phyloP scores from a whole-genome alignment of 1,140 invertebrate genomes.

The Drosophila novamexicana region DNA sequence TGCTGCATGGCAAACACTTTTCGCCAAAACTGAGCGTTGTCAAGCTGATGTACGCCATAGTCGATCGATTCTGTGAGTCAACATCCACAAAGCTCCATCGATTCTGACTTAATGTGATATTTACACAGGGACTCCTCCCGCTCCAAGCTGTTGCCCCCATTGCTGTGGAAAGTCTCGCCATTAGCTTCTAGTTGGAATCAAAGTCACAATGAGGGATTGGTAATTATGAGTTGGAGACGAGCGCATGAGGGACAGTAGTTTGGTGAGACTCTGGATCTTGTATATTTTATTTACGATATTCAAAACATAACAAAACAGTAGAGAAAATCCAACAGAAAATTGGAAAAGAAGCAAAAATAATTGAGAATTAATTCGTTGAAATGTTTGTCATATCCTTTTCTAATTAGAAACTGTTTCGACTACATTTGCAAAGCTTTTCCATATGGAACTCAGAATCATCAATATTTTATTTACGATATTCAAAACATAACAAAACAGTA shows the following conservation, averaged over 20 bases:
- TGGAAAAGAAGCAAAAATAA: too few species aligned
- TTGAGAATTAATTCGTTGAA: too few species aligned
- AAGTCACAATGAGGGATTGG: slow-evolving; percentile 25
- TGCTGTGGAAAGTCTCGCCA: neutral
- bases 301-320: neutral
- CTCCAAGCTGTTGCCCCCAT: neutral
- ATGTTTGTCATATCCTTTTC: too few species aligned
- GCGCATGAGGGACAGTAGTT: slow-evolving; percentile 15
- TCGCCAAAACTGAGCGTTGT: slow-evolving; percentile 6
- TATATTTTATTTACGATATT: slow-evolving; percentile 30
- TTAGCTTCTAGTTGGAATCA: neutral
- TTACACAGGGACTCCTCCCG: neutral
- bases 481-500: neutral
- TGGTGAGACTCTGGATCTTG: slow-evolving; percentile 13
- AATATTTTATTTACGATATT: too few species aligned
- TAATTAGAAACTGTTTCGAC: too few species aligned
- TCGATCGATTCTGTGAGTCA: slow-evolving; percentile 3
- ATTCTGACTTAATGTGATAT: neutral
- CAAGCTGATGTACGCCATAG: neutral
- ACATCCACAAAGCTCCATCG: neutral
- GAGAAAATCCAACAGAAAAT: neutral
- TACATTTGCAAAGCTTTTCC: too few species aligned
- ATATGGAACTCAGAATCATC: too few species aligned
- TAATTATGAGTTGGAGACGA: slow-evolving; percentile 18
- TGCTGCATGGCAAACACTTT: neutral